Evolutionary conservation across 2,113 vertebrate species (phyloP).

Genomic region (Mobula birostris): DNA sequence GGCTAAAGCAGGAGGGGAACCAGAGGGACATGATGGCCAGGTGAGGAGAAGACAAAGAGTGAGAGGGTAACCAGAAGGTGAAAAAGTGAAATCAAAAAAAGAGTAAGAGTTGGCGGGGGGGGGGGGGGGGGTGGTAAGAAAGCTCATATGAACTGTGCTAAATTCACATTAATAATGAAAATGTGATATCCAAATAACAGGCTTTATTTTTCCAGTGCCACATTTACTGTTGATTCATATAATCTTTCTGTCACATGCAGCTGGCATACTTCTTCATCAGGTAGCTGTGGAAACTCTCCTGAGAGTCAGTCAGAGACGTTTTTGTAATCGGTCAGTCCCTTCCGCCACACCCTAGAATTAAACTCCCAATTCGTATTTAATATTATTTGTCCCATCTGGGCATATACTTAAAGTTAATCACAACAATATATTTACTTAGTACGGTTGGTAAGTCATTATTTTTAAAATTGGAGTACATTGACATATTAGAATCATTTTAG

Average conservation of each 20-base stretch:
- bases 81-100: no score
- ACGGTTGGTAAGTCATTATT: not conserved
- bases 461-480: not conserved
- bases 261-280: not conserved
- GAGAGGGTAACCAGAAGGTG: no score
- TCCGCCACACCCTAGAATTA: not conserved
- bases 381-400: not conserved
- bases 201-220: not conserved
- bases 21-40: no score
- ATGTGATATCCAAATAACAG: not conserved
- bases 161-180: not conserved
- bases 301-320: not conserved
- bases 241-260: not conserved
- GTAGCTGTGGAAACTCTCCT: not conserved
- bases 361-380: not conserved
- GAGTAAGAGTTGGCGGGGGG: no score
- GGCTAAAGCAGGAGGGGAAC: no score
- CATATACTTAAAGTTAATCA: not conserved
- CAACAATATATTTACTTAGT: not conserved
- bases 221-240: not conserved
- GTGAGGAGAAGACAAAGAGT: no score
- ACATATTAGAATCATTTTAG: not conserved
- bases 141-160: not conserved
- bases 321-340: not conserved
- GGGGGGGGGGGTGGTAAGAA: not conserved